Conservation (phyloP, 2,888 invertebrate species). For the Nemotelus pantherinus region DNA sequence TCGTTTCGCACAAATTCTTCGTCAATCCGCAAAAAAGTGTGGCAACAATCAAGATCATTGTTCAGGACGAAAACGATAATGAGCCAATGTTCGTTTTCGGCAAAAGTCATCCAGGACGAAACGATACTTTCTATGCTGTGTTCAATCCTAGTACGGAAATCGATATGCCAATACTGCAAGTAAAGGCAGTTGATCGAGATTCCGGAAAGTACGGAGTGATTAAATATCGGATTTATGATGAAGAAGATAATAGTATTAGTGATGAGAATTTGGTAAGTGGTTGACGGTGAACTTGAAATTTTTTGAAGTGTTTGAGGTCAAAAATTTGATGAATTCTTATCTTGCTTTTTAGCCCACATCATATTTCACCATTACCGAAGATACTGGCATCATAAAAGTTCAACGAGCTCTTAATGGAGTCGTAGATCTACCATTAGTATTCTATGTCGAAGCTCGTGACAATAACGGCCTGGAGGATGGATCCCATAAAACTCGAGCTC, state of each 20-base stretch:
- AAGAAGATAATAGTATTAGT: constrained; percentile 59
- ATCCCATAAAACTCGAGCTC: constrained; percentile 61
- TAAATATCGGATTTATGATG: constrained; percentile 70
- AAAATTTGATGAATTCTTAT: background rate
- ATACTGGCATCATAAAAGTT: constrained; percentile 80
- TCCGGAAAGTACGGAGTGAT: constrained; percentile 84
- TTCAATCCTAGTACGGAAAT: constrained; percentile 78
- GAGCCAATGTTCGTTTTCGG: constrained; percentile 80
- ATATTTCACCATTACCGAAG: constrained; percentile 78
- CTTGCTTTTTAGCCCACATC: constrained; percentile 57
- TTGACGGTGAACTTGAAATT: background rate
- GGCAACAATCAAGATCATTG: constrained; percentile 81
- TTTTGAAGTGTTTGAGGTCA: background rate
- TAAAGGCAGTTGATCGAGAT: constrained; percentile 88
- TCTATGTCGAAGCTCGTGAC: constrained; percentile 73
- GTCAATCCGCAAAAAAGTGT: constrained; percentile 80
- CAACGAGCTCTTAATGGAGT: constrained; percentile 77
- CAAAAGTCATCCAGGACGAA: constrained; percentile 68
- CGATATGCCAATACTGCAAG: constrained; percentile 80
- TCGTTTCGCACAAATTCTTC: constrained; percentile 82
- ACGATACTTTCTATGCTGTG: constrained; percentile 82
- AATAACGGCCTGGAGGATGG: constrained; percentile 67
- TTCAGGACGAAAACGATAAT: constrained; percentile 90
- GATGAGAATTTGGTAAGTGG: constrained; percentile 58
- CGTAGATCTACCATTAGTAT: constrained; percentile 76